These are phyloP conservation scores for Karalla daura DNA, from an alignment of 2,797 vertebrate genomes.

Conservation along the genomic window DNA sequence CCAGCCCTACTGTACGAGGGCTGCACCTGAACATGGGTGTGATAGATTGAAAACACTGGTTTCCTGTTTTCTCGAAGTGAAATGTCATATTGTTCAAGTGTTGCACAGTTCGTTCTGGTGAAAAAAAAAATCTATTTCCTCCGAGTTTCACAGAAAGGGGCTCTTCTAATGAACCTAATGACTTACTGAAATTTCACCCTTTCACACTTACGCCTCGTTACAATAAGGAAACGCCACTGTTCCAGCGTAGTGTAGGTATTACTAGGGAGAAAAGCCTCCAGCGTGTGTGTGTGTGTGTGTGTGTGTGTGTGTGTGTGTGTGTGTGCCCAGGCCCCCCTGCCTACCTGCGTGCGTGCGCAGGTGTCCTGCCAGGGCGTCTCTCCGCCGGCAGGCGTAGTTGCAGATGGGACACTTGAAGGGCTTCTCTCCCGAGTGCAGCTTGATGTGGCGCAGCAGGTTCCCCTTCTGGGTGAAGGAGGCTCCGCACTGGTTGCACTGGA, in stretches of 20 bases:
- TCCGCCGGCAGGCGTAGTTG: conserved; percentile 94
- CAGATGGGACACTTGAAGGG: conserved; percentile 98
- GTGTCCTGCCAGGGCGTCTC: conserved; percentile 95
- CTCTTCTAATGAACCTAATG: conserved; percentile 38
- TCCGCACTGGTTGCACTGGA: conserved; percentile 98
- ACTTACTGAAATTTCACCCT: conserved; percentile 3
- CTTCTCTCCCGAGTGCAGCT: conserved; percentile 97
- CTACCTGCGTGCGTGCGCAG: conserved; percentile 96
- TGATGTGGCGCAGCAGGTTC: conserved; percentile 96
- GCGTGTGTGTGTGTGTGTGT: no score
- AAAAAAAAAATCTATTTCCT: conserved; percentile 60
- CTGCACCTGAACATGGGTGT: conserved; percentile 59
- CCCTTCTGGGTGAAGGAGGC: conserved; percentile 99
- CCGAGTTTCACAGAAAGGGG: conserved; percentile 50
- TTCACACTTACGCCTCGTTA: conserved; percentile 1
- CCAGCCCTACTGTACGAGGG: conserved; percentile 36
- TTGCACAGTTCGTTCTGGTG: conserved; percentile 57
- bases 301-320: background rate
- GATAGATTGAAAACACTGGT: conserved; percentile 76
- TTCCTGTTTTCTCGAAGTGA: conserved; percentile 84
- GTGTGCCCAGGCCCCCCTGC: no score
- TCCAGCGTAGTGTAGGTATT: no score
- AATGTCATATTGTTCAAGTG: conserved; percentile 78
- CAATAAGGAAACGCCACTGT: background rate
- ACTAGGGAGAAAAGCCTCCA: no score